Base-by-base conservation (phyloP, 2,888 invertebrate genomes). In the Helicoverpa assulta region DNA sequence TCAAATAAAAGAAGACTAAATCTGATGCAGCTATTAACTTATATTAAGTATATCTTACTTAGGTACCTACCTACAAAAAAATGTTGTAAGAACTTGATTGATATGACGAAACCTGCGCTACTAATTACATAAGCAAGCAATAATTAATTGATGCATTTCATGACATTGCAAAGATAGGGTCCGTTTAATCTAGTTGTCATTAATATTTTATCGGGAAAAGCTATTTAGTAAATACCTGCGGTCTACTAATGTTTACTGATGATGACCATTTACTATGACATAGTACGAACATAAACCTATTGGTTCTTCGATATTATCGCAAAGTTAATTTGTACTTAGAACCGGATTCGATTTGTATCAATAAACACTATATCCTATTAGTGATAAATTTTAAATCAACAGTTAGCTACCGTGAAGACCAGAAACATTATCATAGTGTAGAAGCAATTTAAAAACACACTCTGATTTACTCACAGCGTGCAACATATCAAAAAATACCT, bases 281-380 rank as follows among this genome's bases (percentile, higher is more conserved):
- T 47, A 47, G 4, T n/a, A 47, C 12, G 12, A 47, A 47, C 47
- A 47, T n/a, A 10, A 47, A 43, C 43, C 43, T 43, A 16, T 16
- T 43, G 43, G 6, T 16, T 47, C 16, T 47, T 47, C n/a, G 47
- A 4, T 47, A 47, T 47, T 47, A 47, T 47, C n/a, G n/a, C n/a
- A 47, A n/a, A 6, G n/a, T 47, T 47, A 47, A 47, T 47, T 47
- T 47, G 47, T 47, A 47, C 47, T 47, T 47, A 47, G 47, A 47
- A 47, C 47, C 47, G 47, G 47, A 47, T 47, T 47, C 47, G n/a
- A 16, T 47, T 16, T 47, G 47, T 47, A n/a, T 47, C 47, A 47
- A 47, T 47, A 47, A 47, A 47, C n/a, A 47, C 10, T n/a, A 5
- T 33, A 33, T 33, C 0, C 4, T n/a, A 47, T 47, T 16, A 47